Conservation (phyloP, 2,113 vertebrate species). For the Eubucco bourcierii region DNA sequence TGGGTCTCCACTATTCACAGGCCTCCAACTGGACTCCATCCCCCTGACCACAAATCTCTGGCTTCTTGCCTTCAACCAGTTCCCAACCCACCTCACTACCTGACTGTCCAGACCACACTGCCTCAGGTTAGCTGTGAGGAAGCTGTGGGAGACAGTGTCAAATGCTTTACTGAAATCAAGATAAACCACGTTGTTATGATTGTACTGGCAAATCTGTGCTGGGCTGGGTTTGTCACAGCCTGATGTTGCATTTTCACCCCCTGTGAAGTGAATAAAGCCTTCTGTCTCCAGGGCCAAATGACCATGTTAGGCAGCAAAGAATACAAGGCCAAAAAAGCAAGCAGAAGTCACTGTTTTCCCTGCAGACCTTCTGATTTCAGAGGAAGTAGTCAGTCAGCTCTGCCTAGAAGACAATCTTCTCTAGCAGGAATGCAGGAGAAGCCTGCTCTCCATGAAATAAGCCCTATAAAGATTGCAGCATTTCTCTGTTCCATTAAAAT, state of each 20-base stretch:
- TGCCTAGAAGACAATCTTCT: background rate
- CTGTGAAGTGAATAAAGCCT: background rate
- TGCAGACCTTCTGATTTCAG: background rate
- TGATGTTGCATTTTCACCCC: background rate
- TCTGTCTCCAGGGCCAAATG: rapidly evolving
- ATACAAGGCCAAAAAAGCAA: background rate
- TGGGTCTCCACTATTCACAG: no score
- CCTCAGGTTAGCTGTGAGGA: no score
- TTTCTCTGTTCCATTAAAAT: background rate
- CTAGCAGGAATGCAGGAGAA: background rate
- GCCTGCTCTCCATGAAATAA: background rate
- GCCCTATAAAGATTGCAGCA: background rate
- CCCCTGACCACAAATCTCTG: no score
- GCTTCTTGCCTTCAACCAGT: no score
- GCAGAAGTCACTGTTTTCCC: background rate
- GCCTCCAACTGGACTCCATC: no score
- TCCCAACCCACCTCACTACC: no score
- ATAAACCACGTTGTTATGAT: background rate
- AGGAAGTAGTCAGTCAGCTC: background rate
- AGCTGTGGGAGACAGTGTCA: no score
- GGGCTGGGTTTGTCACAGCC: background rate
- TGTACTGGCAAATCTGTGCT: background rate
- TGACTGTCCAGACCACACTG: no score
- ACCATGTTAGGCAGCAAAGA: background rate
- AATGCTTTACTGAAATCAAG: no score